phyloP scores from a whole-genome alignment of 2,113 vertebrate species.

The Brevimyrus niger region DNA sequence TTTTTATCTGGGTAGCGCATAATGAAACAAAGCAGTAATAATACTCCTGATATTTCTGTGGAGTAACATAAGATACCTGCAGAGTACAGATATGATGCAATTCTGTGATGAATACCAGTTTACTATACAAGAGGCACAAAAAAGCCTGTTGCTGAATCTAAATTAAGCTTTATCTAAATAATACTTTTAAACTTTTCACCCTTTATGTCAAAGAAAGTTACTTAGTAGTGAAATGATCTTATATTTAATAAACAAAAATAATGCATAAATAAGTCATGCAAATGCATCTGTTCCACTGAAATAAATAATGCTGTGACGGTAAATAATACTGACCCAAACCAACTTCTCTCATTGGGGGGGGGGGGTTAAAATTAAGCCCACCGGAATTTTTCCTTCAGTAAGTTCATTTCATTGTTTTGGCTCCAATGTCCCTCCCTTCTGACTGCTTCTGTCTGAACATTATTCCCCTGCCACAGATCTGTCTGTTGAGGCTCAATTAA shows the following conservation, averaged over 20 bases:
- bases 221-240: neutral
- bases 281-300: neutral
- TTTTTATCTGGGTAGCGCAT: neutral
- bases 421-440: neutral
- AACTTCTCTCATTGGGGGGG: neutral
- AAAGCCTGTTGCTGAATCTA: neutral
- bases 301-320: neutral
- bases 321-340: neutral
- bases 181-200: neutral
- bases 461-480: neutral
- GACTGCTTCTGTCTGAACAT: neutral
- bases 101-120: neutral
- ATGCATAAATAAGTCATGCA: neutral
- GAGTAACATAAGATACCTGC: neutral
- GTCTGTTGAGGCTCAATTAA: neutral
- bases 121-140: neutral
- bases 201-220: neutral
- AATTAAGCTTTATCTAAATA: neutral
- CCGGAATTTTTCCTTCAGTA: neutral
- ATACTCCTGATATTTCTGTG: neutral
- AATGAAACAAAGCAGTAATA: neutral
- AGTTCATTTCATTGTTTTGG: neutral
- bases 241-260: neutral
- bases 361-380: neutral
- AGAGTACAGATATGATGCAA: neutral